Base-by-base conservation (phyloP, 2,797 vertebrate species). In the Siniperca scherzeri region DNA sequence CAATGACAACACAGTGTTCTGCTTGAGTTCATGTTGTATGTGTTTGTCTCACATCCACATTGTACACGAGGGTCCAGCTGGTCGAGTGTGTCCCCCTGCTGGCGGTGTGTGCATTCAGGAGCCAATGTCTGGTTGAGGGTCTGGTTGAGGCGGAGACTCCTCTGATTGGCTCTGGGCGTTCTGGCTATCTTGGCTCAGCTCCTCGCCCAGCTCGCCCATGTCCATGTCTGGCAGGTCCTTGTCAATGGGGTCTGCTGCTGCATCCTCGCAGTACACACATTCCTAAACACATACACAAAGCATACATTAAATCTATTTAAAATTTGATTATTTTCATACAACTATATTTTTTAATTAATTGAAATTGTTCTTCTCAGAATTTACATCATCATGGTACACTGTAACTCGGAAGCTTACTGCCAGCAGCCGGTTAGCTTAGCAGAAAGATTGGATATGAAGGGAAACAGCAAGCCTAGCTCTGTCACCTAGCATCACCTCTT, bases 151-250 rank as follows among this genome's bases (percentile, higher is more conserved):
- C 44, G 80, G 70, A 1, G 77, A 10, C 44, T 86, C 80, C 60
- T 83, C 78, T 30, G 90, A 75, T 81, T 89, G 88, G 77, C 76
- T 94, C 70, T 90, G 93, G 67, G 89, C 38, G n/a, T 60, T 88
- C 74, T 81, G 86, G 44, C 85, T 88, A 44, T 94, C 93, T 38
- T 90, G 95, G 72, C 44, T 86, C 48, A 94, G 77, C 59, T 96
- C 96, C 56, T 94, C 94, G 6, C 93, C 92, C 86, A 95, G 82
- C 53, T 95, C 96, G 4, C 94, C 90, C 82, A 97, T 93, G 78
- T 97, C 96, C 93, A 97, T 94, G 66, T 97, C 92, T 9, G 96
- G 92, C 25, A 95, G 76, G 68, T 95, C 94, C 14, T 97, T 96
- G 61, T 97, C 95, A 0, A 95, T 91, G 0, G 92, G 91, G 0